Evolutionary conservation across 2,113 vertebrate species (phyloP), one percentile per base, ranked within the genome.

Genomic region (Daubentonia madagascariensis): DNA sequence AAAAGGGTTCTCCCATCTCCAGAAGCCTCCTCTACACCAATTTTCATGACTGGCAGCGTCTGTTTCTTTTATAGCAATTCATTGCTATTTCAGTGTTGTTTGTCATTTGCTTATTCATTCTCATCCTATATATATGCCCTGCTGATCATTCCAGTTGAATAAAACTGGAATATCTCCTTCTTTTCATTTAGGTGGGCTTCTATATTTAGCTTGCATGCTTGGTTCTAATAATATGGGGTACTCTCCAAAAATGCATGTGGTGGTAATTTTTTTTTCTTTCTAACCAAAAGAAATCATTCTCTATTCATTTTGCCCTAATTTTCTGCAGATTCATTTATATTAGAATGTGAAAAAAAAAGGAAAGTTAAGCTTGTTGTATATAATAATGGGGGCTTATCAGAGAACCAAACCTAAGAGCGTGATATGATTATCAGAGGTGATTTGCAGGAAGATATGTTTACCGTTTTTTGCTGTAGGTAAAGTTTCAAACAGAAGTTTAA

Each of bases 381-480:
- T 17, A 20, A 59, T 50, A 70, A 40, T 67, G 81, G 84, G 91
- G 32, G 22, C 50, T 96, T 67, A 88, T 95, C 57, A 45, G 5
- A 70, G 75, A 93, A 81, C 37, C 52, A 89, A 94, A 68, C 12
- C 45, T 54, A 0, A 67, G 30, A 84, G 54, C 61, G 54, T 70
- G 78, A 18, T 43, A 8, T 1, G 0, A 94, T 40, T 45, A 90
- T 91, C 97, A 97, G 75, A 98, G 32, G 81, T 89, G 90, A 68
- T 92, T 96, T 93, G 81, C 93, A 98, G 90, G 95, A 98, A 98
- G 96, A 54, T 52, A 75, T 61, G 70, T 81, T 95, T 79, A 94
- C 61, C 17, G 2, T 75, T 75, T 52, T 40, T 67, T 40, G 45
- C 78, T 93, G 28, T 79, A 67, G 84, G 23, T 93, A 89, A 98